phyloP scores from a whole-genome alignment of 2,797 vertebrate genomes.

The Trematomus bernacchii region DNA sequence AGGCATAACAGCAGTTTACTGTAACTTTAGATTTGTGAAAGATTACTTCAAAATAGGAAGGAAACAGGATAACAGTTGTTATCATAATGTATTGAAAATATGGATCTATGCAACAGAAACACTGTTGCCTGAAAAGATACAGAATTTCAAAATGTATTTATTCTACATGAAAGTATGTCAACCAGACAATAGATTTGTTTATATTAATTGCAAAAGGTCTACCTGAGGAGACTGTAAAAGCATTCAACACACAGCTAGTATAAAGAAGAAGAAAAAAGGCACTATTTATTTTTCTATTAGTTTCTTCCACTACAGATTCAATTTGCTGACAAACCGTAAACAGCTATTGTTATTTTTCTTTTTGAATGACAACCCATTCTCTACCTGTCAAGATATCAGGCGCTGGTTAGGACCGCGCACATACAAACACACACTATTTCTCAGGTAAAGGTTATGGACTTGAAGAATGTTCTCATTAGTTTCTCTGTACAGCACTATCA shows the following conservation, averaged over 20 bases:
- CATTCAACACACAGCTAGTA: background rate
- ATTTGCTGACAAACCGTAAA: conserved; percentile 60
- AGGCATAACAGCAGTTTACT: background rate
- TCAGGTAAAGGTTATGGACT: conserved; percentile 75
- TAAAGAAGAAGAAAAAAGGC: conserved; percentile 17
- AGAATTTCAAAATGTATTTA: conserved; percentile 9
- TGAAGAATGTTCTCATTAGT: conserved; percentile 79
- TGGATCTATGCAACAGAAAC: background rate
- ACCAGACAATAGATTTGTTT: conserved; percentile 24
- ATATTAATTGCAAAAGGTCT: conserved; percentile 26
- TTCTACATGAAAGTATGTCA: conserved; percentile 16
- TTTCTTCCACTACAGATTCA: conserved; percentile 46
- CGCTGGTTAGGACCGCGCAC: background rate
- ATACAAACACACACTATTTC: conserved; percentile 15
- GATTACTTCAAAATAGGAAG: conserved; percentile 10
- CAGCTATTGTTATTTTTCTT: conserved; percentile 58
- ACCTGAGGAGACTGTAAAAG: conserved; percentile 13
- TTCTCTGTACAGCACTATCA: conserved; percentile 57
- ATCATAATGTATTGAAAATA: background rate
- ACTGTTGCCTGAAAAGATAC: conserved; percentile 7
- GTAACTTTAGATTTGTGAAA: background rate
- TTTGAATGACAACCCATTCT: conserved; percentile 66
- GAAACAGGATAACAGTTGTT: conserved; percentile 4
- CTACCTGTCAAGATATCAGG: conserved; percentile 51
- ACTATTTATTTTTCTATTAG: background rate